A percentile compares a stretch with the other conserved stretches of the same genome.
Conservation (phyloP, 30 jellyfish, hydroid and myxozoan species). For the Sanderia malayensis region DNA sequence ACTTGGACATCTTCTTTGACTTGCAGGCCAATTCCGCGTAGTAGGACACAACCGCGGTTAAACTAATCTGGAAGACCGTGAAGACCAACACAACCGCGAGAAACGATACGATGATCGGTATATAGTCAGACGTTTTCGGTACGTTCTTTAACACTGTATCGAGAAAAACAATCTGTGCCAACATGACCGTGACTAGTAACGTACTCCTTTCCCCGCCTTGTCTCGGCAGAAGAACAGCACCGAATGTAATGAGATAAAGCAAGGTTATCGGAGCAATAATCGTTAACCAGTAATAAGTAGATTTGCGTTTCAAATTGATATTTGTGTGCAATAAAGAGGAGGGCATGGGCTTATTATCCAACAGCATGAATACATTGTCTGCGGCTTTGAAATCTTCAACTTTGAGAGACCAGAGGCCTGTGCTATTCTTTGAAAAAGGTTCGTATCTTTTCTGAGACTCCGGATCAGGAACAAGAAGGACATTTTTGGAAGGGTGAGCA, state of each 20-base stretch:
- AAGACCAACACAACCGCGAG: slow-evolving; percentile 41
- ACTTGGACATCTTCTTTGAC: slow-evolving; percentile 8
- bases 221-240: slow-evolving; percentile 47
- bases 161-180: slow-evolving; percentile 48
- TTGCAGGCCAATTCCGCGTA: slow-evolving; percentile 49
- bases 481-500: slow-evolving; percentile 5
- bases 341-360: too few species aligned
- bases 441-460: neutral
- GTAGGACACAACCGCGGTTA: slow-evolving; percentile 39
- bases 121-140: slow-evolving; percentile 51
- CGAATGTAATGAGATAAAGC: slow-evolving; percentile 32
- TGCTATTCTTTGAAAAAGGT: slow-evolving; percentile 6
- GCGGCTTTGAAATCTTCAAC: neutral
- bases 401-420: slow-evolving; percentile 20
- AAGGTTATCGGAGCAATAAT: slow-evolving; percentile 34
- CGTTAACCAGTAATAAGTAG: slow-evolving; percentile 38
- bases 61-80: slow-evolving; percentile 36
- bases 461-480: neutral
- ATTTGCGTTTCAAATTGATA: neutral
- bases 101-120: slow-evolving; percentile 30
- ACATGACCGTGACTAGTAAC: slow-evolving; percentile 27
- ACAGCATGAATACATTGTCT: too few species aligned
- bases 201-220: slow-evolving; percentile 51
- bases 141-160: slow-evolving; percentile 35
- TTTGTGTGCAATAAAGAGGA: neutral